phyloP scores from a whole-genome alignment of 2,113 vertebrate species.

The Pedetes capensis region DNA sequence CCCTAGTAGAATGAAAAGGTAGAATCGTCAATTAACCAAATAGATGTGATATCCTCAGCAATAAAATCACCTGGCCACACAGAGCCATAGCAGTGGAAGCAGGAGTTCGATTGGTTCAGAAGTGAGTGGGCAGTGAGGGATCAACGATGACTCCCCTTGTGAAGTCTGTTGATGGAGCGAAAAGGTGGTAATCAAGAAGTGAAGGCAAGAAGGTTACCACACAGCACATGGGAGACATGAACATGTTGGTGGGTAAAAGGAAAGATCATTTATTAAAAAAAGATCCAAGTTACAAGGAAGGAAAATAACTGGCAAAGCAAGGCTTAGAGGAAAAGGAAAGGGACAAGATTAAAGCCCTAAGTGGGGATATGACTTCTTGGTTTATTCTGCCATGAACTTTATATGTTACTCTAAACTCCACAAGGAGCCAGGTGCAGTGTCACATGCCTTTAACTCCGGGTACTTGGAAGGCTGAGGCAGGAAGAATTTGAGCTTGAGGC shows the following conservation, averaged over 20 bases:
- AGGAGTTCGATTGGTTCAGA: not conserved
- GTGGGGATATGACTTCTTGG: not conserved
- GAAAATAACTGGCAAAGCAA: slow-evolving; percentile 7
- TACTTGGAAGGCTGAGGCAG: too few relatives aligned
- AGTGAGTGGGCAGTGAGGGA: not conserved
- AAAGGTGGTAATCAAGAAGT: not conserved
- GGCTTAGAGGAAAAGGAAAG: not conserved
- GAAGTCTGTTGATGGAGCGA: not conserved
- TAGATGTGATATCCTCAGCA: not conserved
- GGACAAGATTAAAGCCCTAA: not conserved
- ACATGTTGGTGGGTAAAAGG: not conserved
- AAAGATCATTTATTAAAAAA: slow-evolving; percentile 16
- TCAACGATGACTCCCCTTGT: not conserved
- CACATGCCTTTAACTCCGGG: too few relatives aligned
- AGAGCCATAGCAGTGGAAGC: not conserved
- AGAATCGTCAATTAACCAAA: not conserved
- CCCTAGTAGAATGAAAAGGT: not conserved
- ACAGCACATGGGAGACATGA: not conserved
- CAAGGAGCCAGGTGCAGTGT: too few relatives aligned
- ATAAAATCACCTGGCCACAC: not conserved
- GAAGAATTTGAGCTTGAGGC: too few relatives aligned
- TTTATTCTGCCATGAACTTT: not conserved
- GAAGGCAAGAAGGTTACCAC: not conserved
- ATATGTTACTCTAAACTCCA: not conserved
- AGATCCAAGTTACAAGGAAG: not conserved